phyloP scores from a whole-genome alignment of 2,113 vertebrate species.

The Psammodynastes pulverulentus region DNA sequence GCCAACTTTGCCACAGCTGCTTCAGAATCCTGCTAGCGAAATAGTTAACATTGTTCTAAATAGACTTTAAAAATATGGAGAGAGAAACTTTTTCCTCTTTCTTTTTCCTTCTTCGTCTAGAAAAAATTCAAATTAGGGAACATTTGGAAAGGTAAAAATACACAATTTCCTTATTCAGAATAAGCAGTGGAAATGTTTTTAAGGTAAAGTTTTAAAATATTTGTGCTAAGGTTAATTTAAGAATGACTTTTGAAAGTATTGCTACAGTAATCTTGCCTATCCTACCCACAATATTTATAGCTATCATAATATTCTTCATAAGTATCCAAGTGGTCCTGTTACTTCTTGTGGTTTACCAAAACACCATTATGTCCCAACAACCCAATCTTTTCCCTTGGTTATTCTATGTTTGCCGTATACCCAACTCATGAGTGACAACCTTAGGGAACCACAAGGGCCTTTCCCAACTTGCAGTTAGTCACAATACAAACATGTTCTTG shows the following conservation, averaged over 20 bases:
- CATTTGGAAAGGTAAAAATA: neutral
- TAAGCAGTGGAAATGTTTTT: neutral
- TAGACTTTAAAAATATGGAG: neutral
- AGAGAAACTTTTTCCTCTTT: neutral
- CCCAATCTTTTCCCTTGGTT: neutral
- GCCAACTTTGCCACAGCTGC: neutral
- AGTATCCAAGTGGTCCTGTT: neutral
- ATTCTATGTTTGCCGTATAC: neutral
- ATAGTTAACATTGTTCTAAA: neutral
- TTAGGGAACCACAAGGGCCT: neutral
- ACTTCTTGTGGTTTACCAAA: neutral
- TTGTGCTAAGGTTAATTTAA: neutral
- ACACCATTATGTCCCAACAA: neutral
- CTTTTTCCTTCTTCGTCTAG: neutral
- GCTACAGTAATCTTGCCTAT: neutral
- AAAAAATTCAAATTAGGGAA: neutral
- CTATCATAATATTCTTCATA: neutral
- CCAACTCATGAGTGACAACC: neutral
- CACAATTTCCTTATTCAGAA: neutral
- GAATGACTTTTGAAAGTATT: neutral
- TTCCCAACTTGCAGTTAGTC: neutral
- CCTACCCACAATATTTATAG: neutral
- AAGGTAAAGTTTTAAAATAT: neutral
- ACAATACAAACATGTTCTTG: neutral
- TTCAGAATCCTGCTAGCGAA: neutral